These are phyloP conservation scores for Decapterus maruadsi DNA, from an alignment of 2,797 vertebrate genomes.

Conservation along the genomic window DNA sequence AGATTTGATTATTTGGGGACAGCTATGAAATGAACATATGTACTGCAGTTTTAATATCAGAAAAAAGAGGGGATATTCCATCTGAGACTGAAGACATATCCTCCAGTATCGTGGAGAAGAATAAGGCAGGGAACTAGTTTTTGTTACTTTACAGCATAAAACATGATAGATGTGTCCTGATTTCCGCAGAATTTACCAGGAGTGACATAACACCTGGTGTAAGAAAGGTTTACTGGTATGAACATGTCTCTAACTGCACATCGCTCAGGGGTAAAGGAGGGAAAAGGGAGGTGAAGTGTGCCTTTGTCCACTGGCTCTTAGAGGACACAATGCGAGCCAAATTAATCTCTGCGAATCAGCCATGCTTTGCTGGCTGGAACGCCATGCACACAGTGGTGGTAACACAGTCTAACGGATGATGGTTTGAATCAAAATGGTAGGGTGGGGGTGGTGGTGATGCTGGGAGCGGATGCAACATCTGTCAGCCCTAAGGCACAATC, in stretches of 20 bases:
- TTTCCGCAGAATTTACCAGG: conserved; percentile 19
- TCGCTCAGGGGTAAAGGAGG: neutral
- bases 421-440: conserved; percentile 36
- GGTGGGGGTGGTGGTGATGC: conserved; percentile 2
- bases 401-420: conserved; percentile 42
- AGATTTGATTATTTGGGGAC: neutral
- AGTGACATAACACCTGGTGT: conserved; percentile 55
- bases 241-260: conserved; percentile 14
- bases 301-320: conserved; percentile 37
- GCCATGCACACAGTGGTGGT: conserved; percentile 5
- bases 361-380: conserved; percentile 48
- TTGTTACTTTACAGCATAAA: neutral
- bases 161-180: too few relatives aligned
- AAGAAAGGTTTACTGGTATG: conserved; percentile 7
- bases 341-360: conserved; percentile 64
- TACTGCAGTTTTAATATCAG: neutral
- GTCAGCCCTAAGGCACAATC: conserved; percentile 80
- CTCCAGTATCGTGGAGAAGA: too few relatives aligned
- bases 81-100: neutral
- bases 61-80: too few relatives aligned
- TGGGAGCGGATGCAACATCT: conserved; percentile 77
- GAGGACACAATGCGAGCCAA: conserved; percentile 37
- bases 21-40: conserved; percentile 13
- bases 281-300: conserved; percentile 12
- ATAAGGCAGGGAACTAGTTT: neutral